Base-by-base conservation (phyloP, 92 coral and sea anemone genomes). In the Meandrina meandrites region DNA sequence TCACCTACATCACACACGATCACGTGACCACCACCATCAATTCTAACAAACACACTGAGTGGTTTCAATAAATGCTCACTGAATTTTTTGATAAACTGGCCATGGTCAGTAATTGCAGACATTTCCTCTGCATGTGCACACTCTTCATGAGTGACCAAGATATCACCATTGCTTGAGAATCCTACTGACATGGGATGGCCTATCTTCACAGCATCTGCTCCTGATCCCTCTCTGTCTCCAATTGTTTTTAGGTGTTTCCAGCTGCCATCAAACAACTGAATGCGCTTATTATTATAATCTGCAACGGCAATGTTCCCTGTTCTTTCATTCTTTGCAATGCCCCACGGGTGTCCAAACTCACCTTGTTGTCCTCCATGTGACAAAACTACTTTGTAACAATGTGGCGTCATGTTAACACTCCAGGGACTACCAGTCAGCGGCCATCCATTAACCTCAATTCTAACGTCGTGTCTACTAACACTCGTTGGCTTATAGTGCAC, bases 401-500 rank as follows among this genome's bases (percentile, higher is more conserved):
- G 79, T 22, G 90, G 90, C 19, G 51, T 86, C 30, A 91, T 86
- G 31, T 85, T 76, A n/a, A 89, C 64, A 21, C 56, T 84, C 75
- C 90, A 91, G 37, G 94, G 92, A 68, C 94, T 86, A 19, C 76
- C 86, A 31, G 79, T 89, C 69, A 91, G 76, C 22, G 89, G 71
- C 4, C 76, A 83, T 32, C 88, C 90, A 57, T 91, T 91, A 6
- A 91, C 76, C 34, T 66, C 40, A 19, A 91, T 86, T 34, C 30
- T 36, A n/a, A 91, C 82, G 21, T 76, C 37, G 58, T 88, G 92
- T 66, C 79, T 58, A n/a, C 92, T 91, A 60, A 82, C 53, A 0
- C 72, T 28, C 37, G 19, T 45, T 67, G 86, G 90, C 24, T 32
- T 75, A 84, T 80, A 91, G 0, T 10, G 13, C 34, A 12, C 70